A percentile compares a stretch with the other conserved stretches of the same genome.
Evolutionary conservation across 2,113 vertebrate genomes (phyloP).

Genomic region (Odobenus rosmarus): DNA sequence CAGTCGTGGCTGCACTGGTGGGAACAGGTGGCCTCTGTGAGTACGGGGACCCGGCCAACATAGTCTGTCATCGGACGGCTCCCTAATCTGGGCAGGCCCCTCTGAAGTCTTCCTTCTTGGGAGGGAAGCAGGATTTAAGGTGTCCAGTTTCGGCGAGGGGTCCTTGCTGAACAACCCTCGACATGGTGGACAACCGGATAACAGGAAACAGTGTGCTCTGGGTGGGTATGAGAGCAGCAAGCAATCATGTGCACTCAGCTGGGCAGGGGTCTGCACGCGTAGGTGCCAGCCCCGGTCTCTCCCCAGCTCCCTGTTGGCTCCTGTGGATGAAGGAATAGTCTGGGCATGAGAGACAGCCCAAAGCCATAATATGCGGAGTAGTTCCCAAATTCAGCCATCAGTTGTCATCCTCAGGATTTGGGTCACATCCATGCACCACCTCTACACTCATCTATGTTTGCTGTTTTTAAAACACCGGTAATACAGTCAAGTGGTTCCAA

Average conservation of each 20-base stretch:
- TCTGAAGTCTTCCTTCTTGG: not conserved
- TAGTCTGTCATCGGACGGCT: rapidly evolving
- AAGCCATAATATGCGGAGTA: not conserved
- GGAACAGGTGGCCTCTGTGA: not conserved
- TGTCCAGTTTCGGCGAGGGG: not conserved
- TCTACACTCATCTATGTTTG: not conserved
- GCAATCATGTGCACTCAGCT: not conserved
- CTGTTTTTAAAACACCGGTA: not conserved
- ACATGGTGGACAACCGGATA: not conserved
- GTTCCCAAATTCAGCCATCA: not conserved
- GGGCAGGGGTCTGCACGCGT: no score
- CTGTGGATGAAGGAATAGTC: not conserved
- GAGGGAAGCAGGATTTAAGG: not conserved
- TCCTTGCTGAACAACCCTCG: not conserved
- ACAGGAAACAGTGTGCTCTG: not conserved
- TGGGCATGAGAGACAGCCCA: not conserved
- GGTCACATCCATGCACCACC: not conserved
- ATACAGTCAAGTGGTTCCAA: not conserved
- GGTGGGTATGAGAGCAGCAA: rapidly evolving
- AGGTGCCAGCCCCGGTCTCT: not conserved
- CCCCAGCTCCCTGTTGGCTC: not conserved
- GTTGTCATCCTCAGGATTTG: not conserved
- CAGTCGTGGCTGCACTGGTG: rapidly evolving
- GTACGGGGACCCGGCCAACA: rapidly evolving
- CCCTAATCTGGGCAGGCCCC: not conserved